phyloP scores from a whole-genome alignment of 2,797 vertebrate genomes.

The Gallirallus australis region DNA sequence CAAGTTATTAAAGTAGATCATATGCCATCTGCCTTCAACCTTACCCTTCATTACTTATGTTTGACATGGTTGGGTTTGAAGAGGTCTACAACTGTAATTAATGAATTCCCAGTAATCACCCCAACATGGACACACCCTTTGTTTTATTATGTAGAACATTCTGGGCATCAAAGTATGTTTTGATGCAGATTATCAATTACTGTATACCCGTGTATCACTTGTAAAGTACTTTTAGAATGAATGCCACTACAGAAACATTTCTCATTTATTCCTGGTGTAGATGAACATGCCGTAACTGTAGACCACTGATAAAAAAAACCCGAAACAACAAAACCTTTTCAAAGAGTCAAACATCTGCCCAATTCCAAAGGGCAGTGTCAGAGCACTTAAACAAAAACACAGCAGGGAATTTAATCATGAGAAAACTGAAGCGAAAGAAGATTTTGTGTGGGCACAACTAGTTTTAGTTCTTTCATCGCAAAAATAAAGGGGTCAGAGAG shows the following conservation, averaged over 20 bases:
- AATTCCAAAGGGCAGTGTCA: slow-evolving; percentile 32
- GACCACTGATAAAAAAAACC: background rate
- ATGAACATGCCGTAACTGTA: slow-evolving; percentile 16
- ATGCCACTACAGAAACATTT: background rate
- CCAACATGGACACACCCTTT: background rate
- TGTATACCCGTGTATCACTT: background rate
- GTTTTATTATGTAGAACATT: background rate
- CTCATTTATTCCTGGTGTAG: background rate
- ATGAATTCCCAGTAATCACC: slow-evolving; percentile 15
- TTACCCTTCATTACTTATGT: background rate
- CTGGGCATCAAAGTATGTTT: background rate
- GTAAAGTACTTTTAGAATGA: background rate
- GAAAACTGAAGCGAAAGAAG: slow-evolving; percentile 58
- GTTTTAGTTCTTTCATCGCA: slow-evolving; percentile 55
- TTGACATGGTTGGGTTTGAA: slow-evolving; percentile 26
- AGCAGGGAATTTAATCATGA: slow-evolving; percentile 70
- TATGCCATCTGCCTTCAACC: slow-evolving; percentile 4
- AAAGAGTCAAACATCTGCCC: slow-evolving; percentile 61
- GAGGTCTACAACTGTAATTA: slow-evolving; percentile 35
- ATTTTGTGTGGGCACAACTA: slow-evolving; percentile 34
- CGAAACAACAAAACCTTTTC: background rate
- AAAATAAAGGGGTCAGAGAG: slow-evolving; percentile 52
- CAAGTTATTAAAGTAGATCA: slow-evolving; percentile 20
- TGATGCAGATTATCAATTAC: background rate
- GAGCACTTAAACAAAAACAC: slow-evolving; percentile 60